phyloP scores from a whole-genome alignment of 2,113 vertebrate genomes.

The Dromas ardeola region DNA sequence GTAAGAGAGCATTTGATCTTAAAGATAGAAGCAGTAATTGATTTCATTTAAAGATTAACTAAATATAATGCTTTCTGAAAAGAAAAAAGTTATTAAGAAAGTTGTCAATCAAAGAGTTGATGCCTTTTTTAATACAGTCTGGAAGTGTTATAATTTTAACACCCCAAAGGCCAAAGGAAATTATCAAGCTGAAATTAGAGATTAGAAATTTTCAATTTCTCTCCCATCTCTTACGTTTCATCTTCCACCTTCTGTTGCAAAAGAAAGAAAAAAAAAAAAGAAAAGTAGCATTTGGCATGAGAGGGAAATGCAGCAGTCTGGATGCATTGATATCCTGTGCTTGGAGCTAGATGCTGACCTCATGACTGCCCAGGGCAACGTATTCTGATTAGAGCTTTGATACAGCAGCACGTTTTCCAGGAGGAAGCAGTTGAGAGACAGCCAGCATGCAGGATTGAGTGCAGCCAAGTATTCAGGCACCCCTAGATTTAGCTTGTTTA shows the following conservation, averaged over 20 bases:
- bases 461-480: background rate
- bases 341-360: background rate
- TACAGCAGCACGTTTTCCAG: background rate
- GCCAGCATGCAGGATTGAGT: background rate
- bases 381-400: background rate
- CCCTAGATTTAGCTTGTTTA: background rate
- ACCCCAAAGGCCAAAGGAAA: slow-evolving; percentile 39
- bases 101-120: slow-evolving; percentile 60
- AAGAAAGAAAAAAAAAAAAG: background rate
- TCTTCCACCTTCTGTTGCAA: background rate
- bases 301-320: background rate
- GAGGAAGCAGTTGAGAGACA: background rate
- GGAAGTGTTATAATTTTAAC: slow-evolving; percentile 59
- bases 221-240: background rate
- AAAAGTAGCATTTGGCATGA: background rate
- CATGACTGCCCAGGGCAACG: fast-evolving
- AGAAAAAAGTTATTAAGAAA: slow-evolving; percentile 43
- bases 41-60: slow-evolving; percentile 68
- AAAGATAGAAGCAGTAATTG: slow-evolving; percentile 50
- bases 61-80: slow-evolving; percentile 39
- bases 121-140: slow-evolving; percentile 12
- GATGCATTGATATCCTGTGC: background rate
- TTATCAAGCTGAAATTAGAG: slow-evolving; percentile 46
- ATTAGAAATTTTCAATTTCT: slow-evolving; percentile 48
- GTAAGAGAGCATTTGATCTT: slow-evolving; percentile 45